These are phyloP conservation scores for Sphecodes monilicornis DNA, from an alignment of 2,888 invertebrate species.

Conservation along the genomic window DNA sequence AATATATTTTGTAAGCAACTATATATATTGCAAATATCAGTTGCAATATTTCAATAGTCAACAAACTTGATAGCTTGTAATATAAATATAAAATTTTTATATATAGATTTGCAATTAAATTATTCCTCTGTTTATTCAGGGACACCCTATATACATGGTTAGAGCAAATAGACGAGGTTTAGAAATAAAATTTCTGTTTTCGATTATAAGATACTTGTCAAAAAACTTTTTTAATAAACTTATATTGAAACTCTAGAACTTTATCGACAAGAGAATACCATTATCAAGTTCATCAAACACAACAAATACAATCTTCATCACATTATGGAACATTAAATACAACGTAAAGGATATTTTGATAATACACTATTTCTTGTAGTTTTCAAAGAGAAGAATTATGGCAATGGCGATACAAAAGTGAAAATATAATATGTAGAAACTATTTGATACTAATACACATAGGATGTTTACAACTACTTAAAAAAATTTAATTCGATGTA, in stretches of 20 bases:
- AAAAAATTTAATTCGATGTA: neutral
- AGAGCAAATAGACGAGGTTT: neutral
- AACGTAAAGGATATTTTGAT: neutral
- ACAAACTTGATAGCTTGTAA: neutral
- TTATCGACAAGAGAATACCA: neutral
- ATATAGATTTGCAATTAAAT: neutral
- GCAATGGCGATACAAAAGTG: neutral
- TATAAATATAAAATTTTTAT: no score
- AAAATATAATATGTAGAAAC: no score
- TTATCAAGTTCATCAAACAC: neutral
- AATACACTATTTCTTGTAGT: neutral
- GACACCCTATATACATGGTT: slow-evolving; percentile 1
- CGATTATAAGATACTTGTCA: neutral
- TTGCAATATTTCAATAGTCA: neutral
- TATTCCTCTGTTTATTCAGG: neutral
- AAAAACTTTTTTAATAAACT: slow-evolving; percentile 3
- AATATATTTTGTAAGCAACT: neutral
- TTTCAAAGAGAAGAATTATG: neutral
- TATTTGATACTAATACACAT: no score
- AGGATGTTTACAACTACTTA: neutral
- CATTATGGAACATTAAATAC: slow-evolving; percentile 17
- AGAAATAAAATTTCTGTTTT: neutral
- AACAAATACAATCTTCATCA: neutral
- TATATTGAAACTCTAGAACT: neutral
- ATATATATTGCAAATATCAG: neutral